Evolutionary conservation across 2,797 vertebrate species (phyloP).

Genomic region (Calcarius lapponicus): DNA sequence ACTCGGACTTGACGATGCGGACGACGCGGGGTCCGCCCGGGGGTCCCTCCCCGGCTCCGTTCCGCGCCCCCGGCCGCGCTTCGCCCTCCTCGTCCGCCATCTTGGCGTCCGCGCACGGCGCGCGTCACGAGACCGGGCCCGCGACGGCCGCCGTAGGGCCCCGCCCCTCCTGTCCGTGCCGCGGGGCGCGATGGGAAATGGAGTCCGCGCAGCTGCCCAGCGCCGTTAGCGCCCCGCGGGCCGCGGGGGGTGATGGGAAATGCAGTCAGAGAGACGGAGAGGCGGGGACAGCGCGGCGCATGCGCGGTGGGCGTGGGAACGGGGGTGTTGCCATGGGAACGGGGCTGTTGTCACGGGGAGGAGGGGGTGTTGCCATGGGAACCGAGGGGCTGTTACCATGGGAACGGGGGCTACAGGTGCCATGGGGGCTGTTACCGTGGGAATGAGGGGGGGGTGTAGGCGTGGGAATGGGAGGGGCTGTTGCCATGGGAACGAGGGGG

Average conservation of each 20-base stretch:
- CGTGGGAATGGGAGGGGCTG: neutral
- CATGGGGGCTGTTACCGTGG: neutral
- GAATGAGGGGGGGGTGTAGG: neutral
- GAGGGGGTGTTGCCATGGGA: neutral
- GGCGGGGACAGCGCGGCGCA: neutral
- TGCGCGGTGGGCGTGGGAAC: neutral
- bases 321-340: neutral
- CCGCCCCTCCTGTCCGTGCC: rapidly evolving
- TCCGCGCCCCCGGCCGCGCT: neutral
- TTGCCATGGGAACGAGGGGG: neutral
- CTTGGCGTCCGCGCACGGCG: conserved; percentile 73
- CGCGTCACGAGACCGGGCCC: conserved; percentile 41
- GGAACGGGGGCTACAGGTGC: too few species aligned
- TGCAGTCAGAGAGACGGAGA: neutral
- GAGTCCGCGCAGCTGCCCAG: neutral
- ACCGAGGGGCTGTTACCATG: neutral
- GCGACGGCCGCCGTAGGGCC: neutral
- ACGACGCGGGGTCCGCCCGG: conserved; percentile 88
- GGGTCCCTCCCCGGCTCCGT: conserved; percentile 75
- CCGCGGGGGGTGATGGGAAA: conserved; percentile 38
- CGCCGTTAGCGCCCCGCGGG: rapidly evolving
- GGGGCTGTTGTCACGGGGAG: neutral
- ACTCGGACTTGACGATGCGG: conserved; percentile 93
- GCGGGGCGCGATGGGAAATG: neutral
- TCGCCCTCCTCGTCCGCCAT: conserved; percentile 88